phyloP scores from a whole-genome alignment of 2,113 vertebrate genomes.

The Passer domesticus region DNA sequence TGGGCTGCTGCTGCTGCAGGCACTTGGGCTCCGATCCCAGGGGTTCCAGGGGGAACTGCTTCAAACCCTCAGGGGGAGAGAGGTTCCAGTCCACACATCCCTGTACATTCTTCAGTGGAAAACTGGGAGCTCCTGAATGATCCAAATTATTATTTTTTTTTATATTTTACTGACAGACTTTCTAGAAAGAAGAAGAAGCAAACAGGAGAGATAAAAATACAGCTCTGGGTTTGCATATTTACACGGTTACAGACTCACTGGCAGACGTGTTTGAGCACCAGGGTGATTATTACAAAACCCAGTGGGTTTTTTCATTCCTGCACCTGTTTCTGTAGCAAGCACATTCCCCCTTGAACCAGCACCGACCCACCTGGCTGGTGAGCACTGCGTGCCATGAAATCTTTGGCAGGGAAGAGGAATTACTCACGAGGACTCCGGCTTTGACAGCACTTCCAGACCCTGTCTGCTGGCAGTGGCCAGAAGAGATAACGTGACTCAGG shows the following conservation, averaged over 20 bases:
- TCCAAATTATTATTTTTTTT: not conserved
- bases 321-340: conserved; percentile 12
- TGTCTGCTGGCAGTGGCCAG: not conserved
- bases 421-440: not conserved
- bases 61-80: not conserved
- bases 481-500: not conserved
- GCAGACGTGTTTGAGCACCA: not conserved
- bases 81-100: not conserved
- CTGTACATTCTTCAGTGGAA: not conserved
- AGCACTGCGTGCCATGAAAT: not conserved
- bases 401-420: not conserved
- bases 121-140: not conserved
- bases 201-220: not conserved
- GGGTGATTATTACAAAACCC: not conserved
- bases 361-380: not conserved
- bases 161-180: not conserved
- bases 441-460: not conserved
- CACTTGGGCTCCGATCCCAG: not conserved
- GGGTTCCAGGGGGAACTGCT: not conserved
- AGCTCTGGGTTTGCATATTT: not conserved
- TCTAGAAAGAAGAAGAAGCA: not conserved
- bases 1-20: not conserved
- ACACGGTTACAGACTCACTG: not conserved
- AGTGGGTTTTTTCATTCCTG: not conserved
- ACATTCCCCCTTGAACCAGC: conserved; percentile 1